Conservation (phyloP, 2,888 invertebrate genomes). For the Eurytoma californica region DNA sequence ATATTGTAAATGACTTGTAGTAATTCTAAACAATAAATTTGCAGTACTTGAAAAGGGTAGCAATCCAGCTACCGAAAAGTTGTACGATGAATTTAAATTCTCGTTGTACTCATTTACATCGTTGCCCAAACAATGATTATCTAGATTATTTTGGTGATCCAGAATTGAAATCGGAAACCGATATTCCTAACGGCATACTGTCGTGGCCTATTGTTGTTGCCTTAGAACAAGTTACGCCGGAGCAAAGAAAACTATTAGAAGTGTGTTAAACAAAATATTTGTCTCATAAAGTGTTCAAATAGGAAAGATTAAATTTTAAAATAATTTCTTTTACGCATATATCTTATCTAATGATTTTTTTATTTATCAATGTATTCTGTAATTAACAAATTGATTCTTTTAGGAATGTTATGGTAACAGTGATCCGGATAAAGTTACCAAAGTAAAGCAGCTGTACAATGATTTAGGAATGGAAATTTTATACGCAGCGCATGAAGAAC, state of each 20-base stretch:
- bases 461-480: slow-evolving; percentile 86
- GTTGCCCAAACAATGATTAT: too few relatives aligned
- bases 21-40: too few relatives aligned
- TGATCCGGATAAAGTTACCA: slow-evolving; percentile 81
- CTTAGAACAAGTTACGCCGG: slow-evolving; percentile 84
- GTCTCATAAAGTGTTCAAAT: too few relatives aligned
- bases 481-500: slow-evolving; percentile 88
- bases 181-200: slow-evolving; percentile 97
- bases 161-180: slow-evolving; percentile 88
- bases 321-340: background rate
- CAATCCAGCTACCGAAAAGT: too few relatives aligned
- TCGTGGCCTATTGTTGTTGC: slow-evolving; percentile 96
- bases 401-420: slow-evolving; percentile 85
- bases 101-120: too few relatives aligned
- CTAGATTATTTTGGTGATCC: slow-evolving; percentile 94
- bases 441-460: slow-evolving; percentile 85
- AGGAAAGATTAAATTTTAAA: background rate
- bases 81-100: too few relatives aligned
- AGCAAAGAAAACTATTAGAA: slow-evolving; percentile 84
- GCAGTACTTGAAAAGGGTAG: too few relatives aligned
- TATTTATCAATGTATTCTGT: background rate
- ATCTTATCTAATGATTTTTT: background rate
- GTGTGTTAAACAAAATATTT: slow-evolving; percentile 63
- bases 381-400: slow-evolving; percentile 33
- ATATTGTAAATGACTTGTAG: too few relatives aligned